Evolutionary conservation across 2,797 vertebrate genomes (phyloP).

Genomic region (Synanceia verrucosa): DNA sequence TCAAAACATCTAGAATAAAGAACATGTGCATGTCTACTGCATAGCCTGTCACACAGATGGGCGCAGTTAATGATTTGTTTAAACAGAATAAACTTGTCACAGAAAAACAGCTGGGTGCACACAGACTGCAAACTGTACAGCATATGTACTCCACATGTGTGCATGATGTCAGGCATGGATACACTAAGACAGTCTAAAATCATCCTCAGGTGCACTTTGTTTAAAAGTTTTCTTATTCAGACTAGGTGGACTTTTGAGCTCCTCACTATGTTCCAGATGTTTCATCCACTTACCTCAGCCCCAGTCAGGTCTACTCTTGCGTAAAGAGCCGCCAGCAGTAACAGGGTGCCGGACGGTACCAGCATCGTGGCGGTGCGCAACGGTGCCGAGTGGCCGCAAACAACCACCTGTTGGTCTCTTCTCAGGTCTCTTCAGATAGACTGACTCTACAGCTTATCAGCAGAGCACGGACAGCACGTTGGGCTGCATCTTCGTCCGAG

Average conservation of each 20-base stretch:
- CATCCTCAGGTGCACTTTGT: not conserved
- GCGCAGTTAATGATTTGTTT: not conserved
- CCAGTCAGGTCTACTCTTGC: slow-evolving; percentile 50
- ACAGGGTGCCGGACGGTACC: slow-evolving; percentile 53
- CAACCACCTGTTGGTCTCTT: slow-evolving; percentile 54
- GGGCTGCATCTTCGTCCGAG: slow-evolving; percentile 81
- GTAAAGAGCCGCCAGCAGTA: slow-evolving; percentile 69
- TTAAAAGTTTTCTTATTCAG: not conserved
- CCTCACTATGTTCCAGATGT: not conserved
- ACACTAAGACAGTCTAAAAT: not conserved
- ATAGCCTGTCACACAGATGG: not conserved
- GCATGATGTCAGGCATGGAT: not conserved
- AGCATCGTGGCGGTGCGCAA: slow-evolving; percentile 73
- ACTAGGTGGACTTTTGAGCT: not conserved
- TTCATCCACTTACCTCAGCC: slow-evolving; percentile 76
- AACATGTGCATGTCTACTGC: not conserved
- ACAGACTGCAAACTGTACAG: not conserved
- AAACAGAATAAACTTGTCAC: not conserved
- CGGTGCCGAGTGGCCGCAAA: slow-evolving; percentile 38
- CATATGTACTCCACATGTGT: too few relatives aligned
- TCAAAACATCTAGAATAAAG: not conserved
- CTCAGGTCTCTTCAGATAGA: slow-evolving; percentile 36
- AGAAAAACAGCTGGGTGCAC: not conserved
- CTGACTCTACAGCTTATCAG: slow-evolving; percentile 41
- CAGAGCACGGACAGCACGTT: slow-evolving; percentile 63